Evolutionary conservation across 2,797 vertebrate species (phyloP), one percentile per base, ranked within the genome.

Genomic region (Gobionotothen gibberifrons): DNA sequence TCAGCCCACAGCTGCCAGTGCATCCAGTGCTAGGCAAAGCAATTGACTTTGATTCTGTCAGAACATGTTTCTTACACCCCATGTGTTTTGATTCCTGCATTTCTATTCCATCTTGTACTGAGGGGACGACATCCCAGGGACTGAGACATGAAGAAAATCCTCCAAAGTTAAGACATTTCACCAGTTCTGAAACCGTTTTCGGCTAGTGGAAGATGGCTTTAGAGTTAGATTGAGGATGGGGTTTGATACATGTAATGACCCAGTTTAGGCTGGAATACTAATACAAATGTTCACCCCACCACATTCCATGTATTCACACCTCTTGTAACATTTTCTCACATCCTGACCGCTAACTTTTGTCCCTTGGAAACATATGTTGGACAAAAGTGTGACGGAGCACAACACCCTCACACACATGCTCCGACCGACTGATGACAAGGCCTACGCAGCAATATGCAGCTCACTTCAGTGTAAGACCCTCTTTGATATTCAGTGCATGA

Each of bases 401-500:
- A 48, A 57, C 70, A 55, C 21, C 42, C 63, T 55, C 16, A 39
- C 53, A 67, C 72, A 39, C 61, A 58, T 17, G 19, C 52, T 69
- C 32, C 17, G 9, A 57, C 53, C 74, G 48, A 53, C 49, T 64
- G 71, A 80, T 77, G 79, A 78, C 86, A 76, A 74, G 67, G 59
- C 69, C 54, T 48, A 69, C 56, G 17, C 80, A 76, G 83, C 87
- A 85, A 48, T 79, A 69, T 63, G 68, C 68, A 26, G 52, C 66
- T 80, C 51, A 48, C 59, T 82, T 81, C 76, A 79, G 69, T 82
- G 62, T 74, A 78, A 85, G 76, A 79, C 68, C 82, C 78, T 85
- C 71, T 81, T 92, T 93, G 81, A 90, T 86, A 92, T 92, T 90
- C 90, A 40, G 80, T 76, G 82, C 88, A 81, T 84, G 86, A 51